Base-by-base conservation (phyloP, 2,113 vertebrate genomes). In the Austrofundulus limnaeus region DNA sequence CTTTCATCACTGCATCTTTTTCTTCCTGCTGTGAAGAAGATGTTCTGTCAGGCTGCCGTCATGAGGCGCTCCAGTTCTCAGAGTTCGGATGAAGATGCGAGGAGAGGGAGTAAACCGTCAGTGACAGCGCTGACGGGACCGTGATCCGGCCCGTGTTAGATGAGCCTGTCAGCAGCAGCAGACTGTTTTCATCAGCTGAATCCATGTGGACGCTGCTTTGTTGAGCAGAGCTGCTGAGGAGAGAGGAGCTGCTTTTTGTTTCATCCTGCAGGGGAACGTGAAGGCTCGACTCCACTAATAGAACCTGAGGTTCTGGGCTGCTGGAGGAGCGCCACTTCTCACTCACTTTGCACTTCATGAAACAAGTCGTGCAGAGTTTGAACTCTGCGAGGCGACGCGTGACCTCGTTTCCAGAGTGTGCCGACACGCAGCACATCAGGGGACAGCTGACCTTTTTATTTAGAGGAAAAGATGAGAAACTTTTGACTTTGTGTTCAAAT, bases 141-240 rank as follows among this genome's bases (percentile, higher is more conserved):
- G 11, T 37, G 77, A 70, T 50, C 2, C 13, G 5, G 43, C 64
- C 61, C 50, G 37, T 63, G 54, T 72, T 66, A 69, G 70, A 72
- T 48, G 5, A 5, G 71, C 72, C 81, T 81, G 59, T 85, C 78
- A 75, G 67, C 21, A 1, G 11, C 12, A n/a, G 31, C 39, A 11
- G 50, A 6, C 54, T 7, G 49, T 72, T 82, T 66, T 80, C 82
- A 78, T 80, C 79, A 75, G 72, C 43, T 16, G 64, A 48, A 39
- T 77, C 72, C 57, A 14, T 51, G 51, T 25, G 64, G 54, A 72
- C 20, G 54, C 64, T 13, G 71, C 70, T 42, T 58, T 49, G 59
- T 61, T 38, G 57, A 57, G 56, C 37, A 77, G 11, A 52, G 63
- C 75, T 14, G 45, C 20, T 47, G 41, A 62, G 11, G 51, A 78